Evolutionary conservation across 2,113 vertebrate species (phyloP), one percentile per base, ranked within the genome.

Genomic region (Saimiri boliviensis): DNA sequence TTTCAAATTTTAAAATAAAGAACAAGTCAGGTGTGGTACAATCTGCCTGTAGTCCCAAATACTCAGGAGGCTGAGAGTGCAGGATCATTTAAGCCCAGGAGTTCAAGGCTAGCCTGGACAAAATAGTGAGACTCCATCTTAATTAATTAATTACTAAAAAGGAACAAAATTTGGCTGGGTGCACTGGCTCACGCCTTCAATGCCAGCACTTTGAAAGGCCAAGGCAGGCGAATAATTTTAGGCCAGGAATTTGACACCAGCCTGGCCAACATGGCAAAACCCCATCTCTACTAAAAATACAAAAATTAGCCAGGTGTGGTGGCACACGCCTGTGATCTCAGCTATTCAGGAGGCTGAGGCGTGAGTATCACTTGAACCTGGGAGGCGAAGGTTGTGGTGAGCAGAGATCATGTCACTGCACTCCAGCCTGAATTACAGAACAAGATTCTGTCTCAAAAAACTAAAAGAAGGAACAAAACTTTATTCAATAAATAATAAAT

Each of bases 401-500:
- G 21, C 40, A 7, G 8, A 3, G 21, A 42, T 74, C 10, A 6
- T 5, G 4, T 40, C 40, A 42, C 12, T 42, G 37, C 71, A 74
- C 40, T 74, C 71, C 40, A 74, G 40, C 71, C 71, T 45, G 8
- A 13, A 25, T 14, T 27, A 76, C 13, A 45, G 25, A 74, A 13
- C 14, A 6, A 74, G 71, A 14, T 25, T n/a, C 71, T 27, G 12
- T 42, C 23, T 74, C 71, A 23, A 63, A 63, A 63, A 63, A 63
- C 30, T 30, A 63, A 11, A 63, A 30, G 58, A 86, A 85, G 83
- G 17, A 85, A 86, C 45, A 92, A 94, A 71, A 89, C 63, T 58
- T 81, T 94, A 74, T 89, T 92, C 45, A 89, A 40, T 89, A 60
- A 60, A 76, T 40, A 71, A 84, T 58, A 74, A 77, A 90, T 52